Percentiles rank a stretch among this genome's conserved stretches.
phyloP scores from a whole-genome alignment of 2,888 invertebrate genomes.

The Torymus tubicola region DNA sequence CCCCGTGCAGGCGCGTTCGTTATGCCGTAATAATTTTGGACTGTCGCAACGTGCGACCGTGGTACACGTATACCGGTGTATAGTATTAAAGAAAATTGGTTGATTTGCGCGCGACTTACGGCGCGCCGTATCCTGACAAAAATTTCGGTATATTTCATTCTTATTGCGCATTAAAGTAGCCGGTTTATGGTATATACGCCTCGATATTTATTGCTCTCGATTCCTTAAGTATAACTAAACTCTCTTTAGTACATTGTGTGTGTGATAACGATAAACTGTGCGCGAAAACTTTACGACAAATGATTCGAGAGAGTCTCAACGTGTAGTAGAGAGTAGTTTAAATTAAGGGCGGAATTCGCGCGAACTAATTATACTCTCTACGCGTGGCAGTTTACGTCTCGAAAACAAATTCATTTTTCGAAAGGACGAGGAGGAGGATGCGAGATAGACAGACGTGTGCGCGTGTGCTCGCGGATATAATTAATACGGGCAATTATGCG shows the following conservation, averaged over 20 bases:
- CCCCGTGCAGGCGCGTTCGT: not conserved
- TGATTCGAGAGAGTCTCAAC: no score
- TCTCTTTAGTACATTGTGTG: no score
- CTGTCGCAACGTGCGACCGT: conserved; percentile 5
- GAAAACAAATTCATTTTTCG: conserved; percentile 21
- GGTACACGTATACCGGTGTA: not conserved
- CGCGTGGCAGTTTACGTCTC: not conserved
- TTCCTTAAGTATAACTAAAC: no score
- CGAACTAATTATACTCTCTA: not conserved
- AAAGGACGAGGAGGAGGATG: not conserved
- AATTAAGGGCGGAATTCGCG: not conserved
- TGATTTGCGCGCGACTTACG: not conserved
- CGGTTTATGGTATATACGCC: no score
- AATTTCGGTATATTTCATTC: no score
- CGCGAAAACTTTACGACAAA: no score
- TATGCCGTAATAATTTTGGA: conserved; percentile 21
- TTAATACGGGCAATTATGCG: conserved; percentile 43
- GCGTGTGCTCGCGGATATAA: conserved; percentile 8
- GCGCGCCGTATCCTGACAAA: no score
- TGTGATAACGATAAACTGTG: no score
- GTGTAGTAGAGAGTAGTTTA: no score
- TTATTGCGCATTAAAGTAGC: no score
- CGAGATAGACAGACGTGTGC: not conserved
- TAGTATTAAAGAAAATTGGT: conserved; percentile 26
- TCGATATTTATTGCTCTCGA: no score